Evolutionary conservation across 2,113 vertebrate genomes (phyloP), one percentile per base, ranked within the genome.

Genomic region (Chaenocephalus aceratus): DNA sequence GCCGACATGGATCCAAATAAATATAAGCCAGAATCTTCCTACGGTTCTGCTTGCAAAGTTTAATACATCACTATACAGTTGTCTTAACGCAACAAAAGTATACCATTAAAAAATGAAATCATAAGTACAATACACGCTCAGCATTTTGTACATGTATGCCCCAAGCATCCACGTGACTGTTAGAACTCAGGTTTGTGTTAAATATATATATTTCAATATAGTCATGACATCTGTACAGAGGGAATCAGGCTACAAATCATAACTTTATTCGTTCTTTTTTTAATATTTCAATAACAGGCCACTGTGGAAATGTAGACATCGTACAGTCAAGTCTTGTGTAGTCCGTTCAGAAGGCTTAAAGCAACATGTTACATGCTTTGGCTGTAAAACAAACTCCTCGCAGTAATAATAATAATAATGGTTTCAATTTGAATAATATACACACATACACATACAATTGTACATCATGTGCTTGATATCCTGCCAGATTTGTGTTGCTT

Each of bases 361-460:
- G 95, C 96, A 95, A 96, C 95, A 96, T 94, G 94, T 95, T 94
- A 96, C 97, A 97, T 97, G 97, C 97, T 97, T 98, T 97, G 97
- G 97, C 96, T 97, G 96, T 87, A 92, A 92, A 92, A 90, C 73
- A 90, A 90, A 90, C 54, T 4, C 73, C 79, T 91, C 79, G 94
- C 82, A 87, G 63, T 84, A 90, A 84, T 89, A 91, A 89, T 66
- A 66, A 52, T 63, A 67, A 80, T 72, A 71, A 91, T 89, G 87
- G 75, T 77, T 75, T 88, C 16, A 82, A 89, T 88, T 95, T 96
- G 95, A 95, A 96, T 95, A 95, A 96, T 96, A 94, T 95, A 96
- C 95, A 97, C 95, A 93, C 95, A 97, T 95, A 93, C 95, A 86
- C 81, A 87, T 70, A 89, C 86, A 90, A 94, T 92, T 94, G 91